Evolutionary conservation across 2,113 vertebrate species (phyloP).

Genomic region (Pseudolaguvia tuberculata): DNA sequence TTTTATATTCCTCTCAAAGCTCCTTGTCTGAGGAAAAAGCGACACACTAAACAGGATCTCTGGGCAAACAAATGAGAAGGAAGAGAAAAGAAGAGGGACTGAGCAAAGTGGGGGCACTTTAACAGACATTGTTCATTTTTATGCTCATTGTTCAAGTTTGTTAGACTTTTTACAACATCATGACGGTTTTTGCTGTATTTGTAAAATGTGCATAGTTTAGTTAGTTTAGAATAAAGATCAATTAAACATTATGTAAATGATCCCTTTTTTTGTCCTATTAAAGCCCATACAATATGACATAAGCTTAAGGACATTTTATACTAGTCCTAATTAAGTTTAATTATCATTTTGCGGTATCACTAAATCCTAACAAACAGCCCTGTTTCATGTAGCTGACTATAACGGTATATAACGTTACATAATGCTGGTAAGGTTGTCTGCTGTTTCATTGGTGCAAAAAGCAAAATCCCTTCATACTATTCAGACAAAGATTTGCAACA

Average conservation of each 20-base stretch:
- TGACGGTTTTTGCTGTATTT: neutral
- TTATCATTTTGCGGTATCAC: slow-evolving; percentile 22
- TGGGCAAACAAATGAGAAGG: slow-evolving; percentile 85
- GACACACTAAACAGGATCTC: slow-evolving; percentile 92
- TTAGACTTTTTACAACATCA: slow-evolving; percentile 9
- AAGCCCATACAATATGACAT: too few relatives aligned
- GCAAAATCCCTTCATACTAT: slow-evolving; percentile 72
- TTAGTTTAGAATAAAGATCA: neutral
- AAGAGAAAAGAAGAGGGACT: slow-evolving; percentile 29
- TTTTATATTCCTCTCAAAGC: slow-evolving; percentile 99
- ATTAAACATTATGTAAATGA: neutral
- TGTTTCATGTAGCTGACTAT: slow-evolving; percentile 53
- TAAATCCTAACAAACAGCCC: slow-evolving; percentile 38
- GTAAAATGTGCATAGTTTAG: neutral
- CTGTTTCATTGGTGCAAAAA: slow-evolving; percentile 73
- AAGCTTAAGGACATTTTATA: neutral
- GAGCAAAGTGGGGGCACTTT: slow-evolving; percentile 34
- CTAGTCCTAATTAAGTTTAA: slow-evolving; percentile 42
- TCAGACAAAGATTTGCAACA: slow-evolving; percentile 73
- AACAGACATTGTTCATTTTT: slow-evolving; percentile 41
- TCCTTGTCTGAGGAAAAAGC: slow-evolving; percentile 93
- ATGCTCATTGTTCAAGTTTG: slow-evolving; percentile 16
- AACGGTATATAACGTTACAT: slow-evolving; percentile 73
- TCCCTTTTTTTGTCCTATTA: neutral
- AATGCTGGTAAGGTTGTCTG: slow-evolving; percentile 77